Evolutionary conservation across 2,888 invertebrate species (phyloP), one percentile per base, ranked within the genome.

Genomic region (Lasioglossum zephyrum): DNA sequence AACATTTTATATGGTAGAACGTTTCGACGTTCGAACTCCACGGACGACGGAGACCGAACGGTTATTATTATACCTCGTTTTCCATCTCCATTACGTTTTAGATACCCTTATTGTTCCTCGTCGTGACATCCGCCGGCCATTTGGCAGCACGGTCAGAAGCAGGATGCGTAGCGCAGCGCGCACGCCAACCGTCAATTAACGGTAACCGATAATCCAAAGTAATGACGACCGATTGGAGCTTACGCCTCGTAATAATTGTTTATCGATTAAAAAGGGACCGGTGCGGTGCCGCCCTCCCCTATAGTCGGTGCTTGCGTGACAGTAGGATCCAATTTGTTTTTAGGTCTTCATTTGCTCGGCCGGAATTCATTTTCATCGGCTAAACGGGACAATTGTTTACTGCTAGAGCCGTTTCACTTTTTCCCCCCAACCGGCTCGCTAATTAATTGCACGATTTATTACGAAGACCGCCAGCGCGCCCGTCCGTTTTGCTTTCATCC

Each of bases 201-300:
- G 87, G 85, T 87, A 82, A 88, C 87, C 87, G 82, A 88, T 88
- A 88, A 88, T 88, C 85, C 87, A 73, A 81, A 79, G 85, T 87
- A 87, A 88, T 87, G 87, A 87, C 87, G 82, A 77, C 81, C 87
- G 85, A 87, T 87, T 87, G 87, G 80, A 75, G 87, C 87, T 87
- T 87, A 75, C 84, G 87, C 87, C 79, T 76, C 63, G 84, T 66
- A 87, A 87, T 87, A 87, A 87, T 81, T 87, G 87, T 87, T 87
- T 87, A 86, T 87, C 87, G 87, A 87, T 84, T 84, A 83, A 81
- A 86, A 87, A 87, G 81, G 72, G 60, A 49, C 73, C 70, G n/a
- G 79, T 44, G 16, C 72, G 36, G 36, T n/a, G 49, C n/a, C 26
- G n/a, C 66, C 36, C 66, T 6, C n/a, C 66, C 36, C 66, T 6